Percentiles rank a stretch among this genome's conserved stretches.
Evolutionary conservation across 2,888 invertebrate species (phyloP).

Genomic region (Tipula lateralis): DNA sequence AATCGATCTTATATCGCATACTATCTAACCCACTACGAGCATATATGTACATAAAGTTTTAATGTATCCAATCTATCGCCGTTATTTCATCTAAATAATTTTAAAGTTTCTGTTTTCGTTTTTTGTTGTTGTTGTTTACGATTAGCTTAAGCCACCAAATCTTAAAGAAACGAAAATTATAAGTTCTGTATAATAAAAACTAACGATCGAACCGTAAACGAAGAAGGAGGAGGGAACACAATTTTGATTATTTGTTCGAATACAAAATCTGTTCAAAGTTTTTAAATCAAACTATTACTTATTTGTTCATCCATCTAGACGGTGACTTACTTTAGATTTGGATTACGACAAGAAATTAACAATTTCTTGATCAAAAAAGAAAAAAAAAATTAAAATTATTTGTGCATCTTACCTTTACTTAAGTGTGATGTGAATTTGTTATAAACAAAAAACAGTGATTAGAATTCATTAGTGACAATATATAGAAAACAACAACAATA

Average conservation of each 20-base stretch:
- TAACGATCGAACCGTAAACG: not conserved
- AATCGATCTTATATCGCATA: not conserved
- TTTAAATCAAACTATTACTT: not conserved
- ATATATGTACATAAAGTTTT: not conserved
- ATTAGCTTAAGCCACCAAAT: not conserved
- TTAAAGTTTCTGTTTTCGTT: not conserved
- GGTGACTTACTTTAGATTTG: not conserved
- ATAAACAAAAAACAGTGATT: not conserved
- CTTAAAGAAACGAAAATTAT: not conserved
- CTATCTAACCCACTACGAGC: too few species aligned
- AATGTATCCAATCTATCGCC: not conserved
- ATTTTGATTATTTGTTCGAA: not conserved
- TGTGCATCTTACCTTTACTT: not conserved
- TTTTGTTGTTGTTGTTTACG: not conserved
- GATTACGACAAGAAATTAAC: not conserved
- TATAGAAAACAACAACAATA: not conserved
- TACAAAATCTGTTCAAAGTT: not conserved
- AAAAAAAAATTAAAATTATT: not conserved
- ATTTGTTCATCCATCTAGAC: not conserved
- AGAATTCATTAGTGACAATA: not conserved
- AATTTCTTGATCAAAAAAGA: not conserved
- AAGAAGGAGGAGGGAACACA: not conserved
- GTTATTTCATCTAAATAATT: slow-evolving; percentile 11
- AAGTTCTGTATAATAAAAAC: not conserved
- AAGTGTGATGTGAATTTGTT: not conserved